Evolutionary conservation across 2,113 vertebrate species (phyloP), one percentile per base, ranked within the genome.

Genomic region (Chlorodrepanis virens): DNA sequence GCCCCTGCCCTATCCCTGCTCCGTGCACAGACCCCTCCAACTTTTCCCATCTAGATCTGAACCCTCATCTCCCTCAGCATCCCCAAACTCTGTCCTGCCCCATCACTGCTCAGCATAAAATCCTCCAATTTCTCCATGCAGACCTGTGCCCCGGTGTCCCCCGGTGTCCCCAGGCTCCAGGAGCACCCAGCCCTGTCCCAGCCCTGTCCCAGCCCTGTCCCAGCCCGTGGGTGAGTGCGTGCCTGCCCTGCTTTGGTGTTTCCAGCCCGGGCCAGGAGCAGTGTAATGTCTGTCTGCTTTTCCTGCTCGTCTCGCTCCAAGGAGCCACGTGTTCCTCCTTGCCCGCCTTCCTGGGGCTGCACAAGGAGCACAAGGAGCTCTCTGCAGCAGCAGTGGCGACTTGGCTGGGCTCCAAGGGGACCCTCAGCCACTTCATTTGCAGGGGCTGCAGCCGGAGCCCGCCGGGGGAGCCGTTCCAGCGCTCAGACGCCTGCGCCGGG

Each of bases 401-500:
- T 59, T 97, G 96, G 95, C 92, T 6, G 0, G 19, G 3, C 40
- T 70, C 96, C 95, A 96, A 20, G 75, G 93, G 92, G 96, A 92
- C 96, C 91, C 84, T 93, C 81, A 85, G 96, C 89, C 96, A 53
- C 97, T 74, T 85, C 95, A 71, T 93, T 95, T 83, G 39, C 77
- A 14, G 56, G 61, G 93, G 65, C 96, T 81, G 87, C 88, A 50
- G 27, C 20, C 77, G 25, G 95, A 71, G 16, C 78, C 80, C 89
- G 70, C 56, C 19, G 67, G 93, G 94, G 94, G 94, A 97, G 91
- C 27, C 14, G 84, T 96, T 89, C 45, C 15, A 72, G 61, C 77
- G 5, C 81, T 86, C 95, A 87, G 94, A 84, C 77, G 89, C 95
- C 94, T 74, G 90, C 75, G 42, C 93, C 68, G 28, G 76, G 54